phyloP scores from a whole-genome alignment of 2,113 vertebrate species.

The Mastomys natalensis region DNA sequence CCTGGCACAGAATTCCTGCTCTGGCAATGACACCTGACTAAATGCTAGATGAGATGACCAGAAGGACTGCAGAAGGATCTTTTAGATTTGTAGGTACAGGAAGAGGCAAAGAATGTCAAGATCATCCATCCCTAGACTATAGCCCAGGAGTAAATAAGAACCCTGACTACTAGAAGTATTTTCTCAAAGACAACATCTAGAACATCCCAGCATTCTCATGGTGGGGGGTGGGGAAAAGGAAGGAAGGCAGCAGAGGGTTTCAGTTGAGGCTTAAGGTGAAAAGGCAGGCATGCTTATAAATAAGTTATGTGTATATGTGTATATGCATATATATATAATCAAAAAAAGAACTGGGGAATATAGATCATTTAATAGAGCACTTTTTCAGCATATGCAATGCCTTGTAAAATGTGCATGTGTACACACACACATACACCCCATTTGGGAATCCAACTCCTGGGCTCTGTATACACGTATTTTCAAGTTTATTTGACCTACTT shows the following conservation, averaged over 20 bases:
- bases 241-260: background rate
- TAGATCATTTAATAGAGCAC: background rate
- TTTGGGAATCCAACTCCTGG: background rate
- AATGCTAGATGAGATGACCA: background rate
- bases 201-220: background rate
- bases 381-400: background rate
- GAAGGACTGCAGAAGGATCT: background rate
- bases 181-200: background rate
- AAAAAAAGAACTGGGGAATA: background rate
- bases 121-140: background rate
- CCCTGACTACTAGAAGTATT: background rate
- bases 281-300: background rate
- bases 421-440: background rate
- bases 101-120: background rate
- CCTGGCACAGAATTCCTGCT: conserved; percentile 10
- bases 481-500: background rate
- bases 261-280: background rate
- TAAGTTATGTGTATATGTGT: background rate
- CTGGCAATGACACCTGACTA: background rate
- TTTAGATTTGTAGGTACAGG: background rate
- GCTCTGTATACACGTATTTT: background rate
- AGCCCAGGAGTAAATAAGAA: background rate
- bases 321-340: no score
- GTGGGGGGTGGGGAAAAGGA: background rate
- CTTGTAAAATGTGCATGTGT: no score